Percentiles rank a stretch among this genome's conserved stretches.
Conservation (phyloP, 2,797 vertebrate species). For the Rhodeus uyekii region DNA sequence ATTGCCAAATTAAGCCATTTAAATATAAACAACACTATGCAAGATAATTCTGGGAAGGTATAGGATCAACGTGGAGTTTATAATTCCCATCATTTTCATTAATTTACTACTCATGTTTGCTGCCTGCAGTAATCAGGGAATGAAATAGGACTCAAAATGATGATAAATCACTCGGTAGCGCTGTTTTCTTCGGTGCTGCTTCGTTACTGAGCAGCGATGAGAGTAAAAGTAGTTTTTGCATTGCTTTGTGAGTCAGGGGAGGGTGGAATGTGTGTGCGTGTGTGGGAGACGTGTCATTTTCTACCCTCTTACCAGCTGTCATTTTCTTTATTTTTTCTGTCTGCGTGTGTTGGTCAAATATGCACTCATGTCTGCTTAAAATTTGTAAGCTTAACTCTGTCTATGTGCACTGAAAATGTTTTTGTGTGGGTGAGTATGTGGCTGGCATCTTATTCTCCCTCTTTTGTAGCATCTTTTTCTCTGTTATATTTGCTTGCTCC, state of each 20-base stretch:
- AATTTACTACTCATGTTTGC: conserved; percentile 64
- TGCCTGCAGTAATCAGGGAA: conserved; percentile 61
- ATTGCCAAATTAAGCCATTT: no score
- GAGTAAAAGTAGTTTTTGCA: conserved; percentile 55
- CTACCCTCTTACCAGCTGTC: conserved; percentile 21
- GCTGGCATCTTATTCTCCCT: neutral
- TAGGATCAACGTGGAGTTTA: conserved; percentile 57
- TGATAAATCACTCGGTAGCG: conserved; percentile 64
- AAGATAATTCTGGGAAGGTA: conserved; percentile 55
- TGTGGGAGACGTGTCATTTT: conserved; percentile 21
- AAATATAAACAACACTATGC: conserved; percentile 44
- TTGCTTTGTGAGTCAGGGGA: conserved; percentile 41
- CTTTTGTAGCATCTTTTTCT: neutral
- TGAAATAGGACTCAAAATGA: conserved; percentile 59
- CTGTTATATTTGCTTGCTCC: conserved; percentile 19
- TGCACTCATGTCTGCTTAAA: neutral
- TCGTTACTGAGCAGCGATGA: conserved; percentile 58
- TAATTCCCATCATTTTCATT: conserved; percentile 65
- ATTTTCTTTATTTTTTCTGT: neutral
- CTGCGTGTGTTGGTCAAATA: conserved; percentile 2
- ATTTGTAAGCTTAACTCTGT: neutral
- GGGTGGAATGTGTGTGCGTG: neutral
- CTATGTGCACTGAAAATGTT: neutral
- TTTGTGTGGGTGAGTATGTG: conserved; percentile 8
- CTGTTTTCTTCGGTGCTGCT: conserved; percentile 55